phyloP scores from a whole-genome alignment of 2,113 vertebrate species.

The Eurystomus gularis region DNA sequence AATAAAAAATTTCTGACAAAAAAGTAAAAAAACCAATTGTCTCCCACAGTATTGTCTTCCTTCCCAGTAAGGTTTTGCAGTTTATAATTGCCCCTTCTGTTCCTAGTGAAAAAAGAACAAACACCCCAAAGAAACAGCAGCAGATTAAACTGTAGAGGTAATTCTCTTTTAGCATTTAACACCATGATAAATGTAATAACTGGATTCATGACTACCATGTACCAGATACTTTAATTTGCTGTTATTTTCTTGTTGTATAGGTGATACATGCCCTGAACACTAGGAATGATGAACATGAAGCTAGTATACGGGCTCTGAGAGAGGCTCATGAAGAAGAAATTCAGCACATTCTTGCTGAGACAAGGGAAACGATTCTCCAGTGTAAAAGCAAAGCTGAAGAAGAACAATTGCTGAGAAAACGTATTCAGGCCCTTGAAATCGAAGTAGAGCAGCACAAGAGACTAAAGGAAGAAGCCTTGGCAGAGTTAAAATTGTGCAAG shows the following conservation, averaged over 20 bases:
- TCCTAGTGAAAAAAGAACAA: neutral
- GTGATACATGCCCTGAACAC: constrained; percentile 94
- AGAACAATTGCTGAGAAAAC: constrained; percentile 78
- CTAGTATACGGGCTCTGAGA: constrained; percentile 80
- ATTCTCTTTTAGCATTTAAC: neutral
- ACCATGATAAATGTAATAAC: neutral
- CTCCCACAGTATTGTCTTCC: neutral
- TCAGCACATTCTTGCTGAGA: constrained; percentile 81
- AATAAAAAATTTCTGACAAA: neutral
- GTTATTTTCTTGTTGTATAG: constrained; percentile 65
- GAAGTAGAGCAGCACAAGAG: constrained; percentile 85
- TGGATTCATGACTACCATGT: neutral
- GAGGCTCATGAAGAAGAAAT: constrained; percentile 87
- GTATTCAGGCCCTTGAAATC: constrained; percentile 84
- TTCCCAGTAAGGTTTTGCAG: neutral
- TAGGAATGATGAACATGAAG: constrained; percentile 92
- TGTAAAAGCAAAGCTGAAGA: constrained; percentile 73
- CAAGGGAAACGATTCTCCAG: constrained; percentile 71
- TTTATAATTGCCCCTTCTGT: neutral
- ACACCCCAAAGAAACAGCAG: neutral
- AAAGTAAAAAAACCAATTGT: neutral
- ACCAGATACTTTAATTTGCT: neutral
- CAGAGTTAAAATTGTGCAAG: constrained; percentile 69
- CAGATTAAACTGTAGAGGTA: neutral
- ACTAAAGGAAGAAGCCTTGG: constrained; percentile 80